Evolutionary conservation across 2,797 vertebrate genomes (phyloP), one percentile per base, ranked within the genome.

Genomic region (Acanthurus leucopareius): DNA sequence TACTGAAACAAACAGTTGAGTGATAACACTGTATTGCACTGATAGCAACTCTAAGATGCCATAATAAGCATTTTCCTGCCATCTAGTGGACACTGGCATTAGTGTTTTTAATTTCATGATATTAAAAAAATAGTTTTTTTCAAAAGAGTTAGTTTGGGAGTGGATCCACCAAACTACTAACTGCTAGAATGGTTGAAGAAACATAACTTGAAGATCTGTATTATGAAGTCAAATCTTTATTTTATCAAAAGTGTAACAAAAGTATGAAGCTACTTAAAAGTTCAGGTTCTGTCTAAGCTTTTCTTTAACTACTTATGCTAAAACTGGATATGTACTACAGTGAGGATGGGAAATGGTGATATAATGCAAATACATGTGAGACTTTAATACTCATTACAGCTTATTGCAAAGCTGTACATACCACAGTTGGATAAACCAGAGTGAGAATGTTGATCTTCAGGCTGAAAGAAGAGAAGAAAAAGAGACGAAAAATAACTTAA

Each of bases 371-470:
- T 2, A 38, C 81, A 72, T 69, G 73, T 80, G 71, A 70, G 57
- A 32, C 28, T 54, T 8, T 11, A 60, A 22, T 32, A 40, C 19
- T 45, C 22, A 35, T 16, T 64, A 11, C 52, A 47, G 78, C 68
- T 81, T 69, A 82, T 9, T 38, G 44, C 16, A 54, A 48, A 78
- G 80, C 71, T 73, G 73, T 71, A 70, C 59, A 69, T 79, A 9
- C 69, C 80, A 3, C 22, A 2, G 48, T 1, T 2, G 87, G 77
- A 85, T 85, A 73, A 89, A 81, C 20, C 62, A 5, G 14, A 0
- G 1, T 0, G 40, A 72, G 77, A 89, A 89, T 83, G 87, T 79
- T 84, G 56, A 86, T 83, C 86, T 75, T 19, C 14, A 52, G 5
- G 58, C 69, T 75, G 25, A 49, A 10, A 20, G 25, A 62, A 20